A percentile compares a stretch with the other conserved stretches of the same genome.
These are phyloP conservation scores for Eupithecia dodoneata DNA, from an alignment of 2,888 invertebrate species.

Conservation along the genomic window DNA sequence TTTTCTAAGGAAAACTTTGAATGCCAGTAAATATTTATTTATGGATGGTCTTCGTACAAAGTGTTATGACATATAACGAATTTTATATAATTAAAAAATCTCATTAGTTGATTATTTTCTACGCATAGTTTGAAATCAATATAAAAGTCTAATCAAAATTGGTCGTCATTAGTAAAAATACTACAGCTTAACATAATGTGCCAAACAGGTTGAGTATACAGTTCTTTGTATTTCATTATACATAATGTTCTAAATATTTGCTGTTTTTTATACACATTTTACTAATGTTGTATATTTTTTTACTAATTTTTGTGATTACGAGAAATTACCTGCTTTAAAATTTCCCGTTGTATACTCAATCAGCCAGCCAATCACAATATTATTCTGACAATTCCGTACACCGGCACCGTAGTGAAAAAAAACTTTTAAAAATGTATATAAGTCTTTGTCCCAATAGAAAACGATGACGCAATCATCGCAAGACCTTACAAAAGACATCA, in stretches of 20 bases:
- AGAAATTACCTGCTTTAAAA: not conserved
- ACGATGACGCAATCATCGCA: not conserved
- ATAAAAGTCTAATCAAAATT: conserved; percentile 47
- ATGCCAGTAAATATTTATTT: conserved; percentile 55
- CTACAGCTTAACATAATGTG: conserved; percentile 21
- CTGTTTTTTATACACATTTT: not conserved
- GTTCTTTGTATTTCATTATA: not conserved
- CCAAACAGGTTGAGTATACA: conserved; percentile 20
- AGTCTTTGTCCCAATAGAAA: not conserved
- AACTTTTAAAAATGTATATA: not conserved
- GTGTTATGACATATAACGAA: not conserved
- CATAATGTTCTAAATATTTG: not conserved
- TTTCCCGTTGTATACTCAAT: conserved; percentile 2
- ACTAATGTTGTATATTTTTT: not conserved
- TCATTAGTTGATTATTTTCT: conserved; percentile 51
- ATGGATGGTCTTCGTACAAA: conserved; percentile 23
- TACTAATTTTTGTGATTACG: not conserved
- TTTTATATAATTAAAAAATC: conserved; percentile 35
- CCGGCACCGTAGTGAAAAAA: not conserved
- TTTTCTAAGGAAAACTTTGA: conserved; percentile 74
- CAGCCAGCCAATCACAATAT: conserved; percentile 10
- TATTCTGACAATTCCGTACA: not conserved
- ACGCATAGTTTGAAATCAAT: conserved; percentile 44
- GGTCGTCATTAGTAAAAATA: conserved; percentile 45
- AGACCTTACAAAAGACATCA: not conserved